A percentile compares a stretch with the other conserved stretches of the same genome.
Evolutionary conservation across 2,888 invertebrate species (phyloP).

Genomic region (Glyphotaelius pellucidus): DNA sequence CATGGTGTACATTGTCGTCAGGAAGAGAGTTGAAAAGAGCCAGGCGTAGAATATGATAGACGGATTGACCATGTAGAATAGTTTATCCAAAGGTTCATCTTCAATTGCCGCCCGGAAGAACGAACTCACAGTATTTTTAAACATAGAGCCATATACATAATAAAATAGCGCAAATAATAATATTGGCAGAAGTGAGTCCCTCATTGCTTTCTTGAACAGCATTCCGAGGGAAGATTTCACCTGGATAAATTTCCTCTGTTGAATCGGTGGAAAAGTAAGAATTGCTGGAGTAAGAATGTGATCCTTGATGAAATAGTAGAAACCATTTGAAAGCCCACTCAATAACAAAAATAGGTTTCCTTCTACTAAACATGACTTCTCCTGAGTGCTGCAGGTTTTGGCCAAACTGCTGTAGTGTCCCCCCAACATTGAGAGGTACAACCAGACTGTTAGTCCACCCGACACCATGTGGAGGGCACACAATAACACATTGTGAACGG

Average conservation of each 20-base stretch:
- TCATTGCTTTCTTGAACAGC: conserved; percentile 79
- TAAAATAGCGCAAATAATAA: conserved; percentile 80
- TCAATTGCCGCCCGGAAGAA: conserved; percentile 78
- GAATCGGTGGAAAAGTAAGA: conserved; percentile 83
- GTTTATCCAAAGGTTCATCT: conserved; percentile 75
- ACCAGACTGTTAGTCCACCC: conserved; percentile 83
- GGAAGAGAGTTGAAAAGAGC: conserved; percentile 83
- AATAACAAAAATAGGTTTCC: conserved; percentile 82
- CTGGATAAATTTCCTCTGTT: conserved; percentile 83
- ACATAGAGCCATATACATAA: conserved; percentile 78
- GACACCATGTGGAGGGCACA: conserved; percentile 79
- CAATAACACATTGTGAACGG: conserved; percentile 78
- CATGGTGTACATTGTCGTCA: conserved; percentile 84
- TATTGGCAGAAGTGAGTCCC: conserved; percentile 80
- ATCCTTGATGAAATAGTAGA: conserved; percentile 78
- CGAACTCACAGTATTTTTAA: conserved; percentile 76
- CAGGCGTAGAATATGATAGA: conserved; percentile 81
- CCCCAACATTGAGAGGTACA: conserved; percentile 82
- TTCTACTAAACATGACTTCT: conserved; percentile 80
- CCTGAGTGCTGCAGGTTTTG: conserved; percentile 73
- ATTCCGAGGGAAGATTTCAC: conserved; percentile 79
- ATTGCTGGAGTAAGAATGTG: conserved; percentile 77
- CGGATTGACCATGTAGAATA: conserved; percentile 74
- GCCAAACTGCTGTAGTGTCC: conserved; percentile 78
- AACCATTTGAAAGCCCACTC: conserved; percentile 83